Base-by-base conservation (phyloP, 2,113 vertebrate genomes). In the Lycaon pictus region DNA sequence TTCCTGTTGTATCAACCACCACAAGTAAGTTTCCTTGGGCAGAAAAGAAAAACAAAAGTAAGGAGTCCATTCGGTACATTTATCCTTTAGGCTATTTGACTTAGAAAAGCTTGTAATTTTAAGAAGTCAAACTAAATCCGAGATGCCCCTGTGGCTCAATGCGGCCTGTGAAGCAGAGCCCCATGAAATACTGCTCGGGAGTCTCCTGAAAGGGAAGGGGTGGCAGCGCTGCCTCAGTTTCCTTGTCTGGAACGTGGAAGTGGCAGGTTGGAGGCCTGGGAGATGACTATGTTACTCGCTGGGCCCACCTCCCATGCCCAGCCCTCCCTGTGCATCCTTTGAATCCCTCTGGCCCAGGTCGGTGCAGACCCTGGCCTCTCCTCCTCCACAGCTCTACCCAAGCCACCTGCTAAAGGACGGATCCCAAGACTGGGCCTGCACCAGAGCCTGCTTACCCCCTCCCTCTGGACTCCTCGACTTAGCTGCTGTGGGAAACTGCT, bases 241-340 rank as follows among this genome's bases (percentile, higher is more conserved):
- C 55, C 82, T 79, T 72, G 1, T 76, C 25, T 32, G 56, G 55
- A 53, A 10, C 53, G 25, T 0, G 25, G 35, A 17, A 1, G 23
- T 8, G 67, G 13, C 22, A 27, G 60, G 5, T 13, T 0, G 2
- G 23, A 11, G 5, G 55, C 35, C 25, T 7, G 9, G 11, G n/a
- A 17, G 65, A 11, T 0, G 62, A 23, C n/a, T 32, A 2, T 3
- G 3, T 17, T 13, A 1, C 27, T 29, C 35, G 69, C 22, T 0
- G 8, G 16, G n/a, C 32, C 27, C 22, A 2, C 4, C 25, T 62
- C 27, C 27, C 1, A 17, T 0, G 4, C 29, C n/a, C 16, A n/a
- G 2, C 3, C 13, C 15, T 7, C 23, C 3, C 5, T 1, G 27
- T 0, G 5, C 29, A n/a, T 37, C 48, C 2, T 53, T 15, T 8